These are phyloP conservation scores for Neomonachus schauinslandi DNA, from an alignment of 2,113 vertebrate genomes.

Conservation along the genomic window DNA sequence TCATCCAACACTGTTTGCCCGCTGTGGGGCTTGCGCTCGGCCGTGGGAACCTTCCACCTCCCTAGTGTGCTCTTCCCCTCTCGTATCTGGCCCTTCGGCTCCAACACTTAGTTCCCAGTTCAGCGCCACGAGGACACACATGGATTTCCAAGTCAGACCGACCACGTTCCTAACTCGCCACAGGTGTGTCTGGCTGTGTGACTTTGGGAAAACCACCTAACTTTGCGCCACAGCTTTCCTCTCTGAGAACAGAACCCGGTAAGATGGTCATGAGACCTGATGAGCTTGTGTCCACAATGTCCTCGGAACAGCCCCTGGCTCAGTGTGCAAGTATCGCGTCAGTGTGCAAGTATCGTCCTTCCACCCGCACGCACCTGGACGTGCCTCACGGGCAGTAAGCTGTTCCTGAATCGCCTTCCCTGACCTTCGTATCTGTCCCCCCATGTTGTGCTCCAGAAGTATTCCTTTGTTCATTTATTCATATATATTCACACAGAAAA, in stretches of 20 bases:
- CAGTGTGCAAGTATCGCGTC: too few species aligned
- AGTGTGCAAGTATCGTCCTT: too few species aligned
- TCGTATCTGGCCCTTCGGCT: too few species aligned
- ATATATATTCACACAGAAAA: background rate
- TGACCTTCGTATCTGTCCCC: background rate
- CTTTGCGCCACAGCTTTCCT: background rate
- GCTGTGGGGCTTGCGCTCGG: too few species aligned
- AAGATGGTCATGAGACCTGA: background rate
- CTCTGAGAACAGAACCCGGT: background rate
- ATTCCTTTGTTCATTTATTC: background rate
- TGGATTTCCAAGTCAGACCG: background rate
- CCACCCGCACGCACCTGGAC: too few species aligned
- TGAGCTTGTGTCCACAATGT: background rate
- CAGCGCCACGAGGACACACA: too few species aligned
- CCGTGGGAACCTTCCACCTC: too few species aligned
- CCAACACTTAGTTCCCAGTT: background rate
- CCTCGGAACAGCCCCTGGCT: background rate
- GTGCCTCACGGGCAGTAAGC: too few species aligned
- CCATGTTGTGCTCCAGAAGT: accelerated
- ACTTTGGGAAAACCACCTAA: background rate
- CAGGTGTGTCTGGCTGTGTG: background rate
- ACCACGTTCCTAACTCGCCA: background rate
- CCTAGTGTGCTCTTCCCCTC: too few species aligned
- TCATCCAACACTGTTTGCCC: too few species aligned
- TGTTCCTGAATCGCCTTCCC: background rate